Evolutionary conservation across 2,888 invertebrate species (phyloP).

Genomic region (Papilio protenor): DNA sequence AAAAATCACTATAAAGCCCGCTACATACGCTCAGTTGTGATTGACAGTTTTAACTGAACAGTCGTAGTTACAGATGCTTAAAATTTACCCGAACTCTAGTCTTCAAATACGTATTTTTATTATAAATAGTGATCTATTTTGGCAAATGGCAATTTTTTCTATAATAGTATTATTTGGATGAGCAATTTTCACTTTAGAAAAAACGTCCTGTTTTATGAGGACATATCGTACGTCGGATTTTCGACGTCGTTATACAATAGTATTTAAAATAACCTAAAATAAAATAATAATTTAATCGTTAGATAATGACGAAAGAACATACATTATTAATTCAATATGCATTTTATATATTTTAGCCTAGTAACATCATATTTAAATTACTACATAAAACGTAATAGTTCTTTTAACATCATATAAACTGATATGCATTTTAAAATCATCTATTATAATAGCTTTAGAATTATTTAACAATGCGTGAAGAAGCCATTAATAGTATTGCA

Average conservation of each 20-base stretch:
- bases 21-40: neutral
- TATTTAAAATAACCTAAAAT: too few relatives aligned
- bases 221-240: neutral
- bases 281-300: too few relatives aligned
- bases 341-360: constrained; percentile 1
- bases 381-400: neutral
- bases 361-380: constrained; percentile 4
- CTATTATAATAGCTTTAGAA: neutral
- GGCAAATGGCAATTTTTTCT: neutral
- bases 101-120: too few relatives aligned
- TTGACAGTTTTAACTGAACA: neutral
- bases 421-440: neutral
- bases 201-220: neutral
- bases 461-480: constrained; percentile 32
- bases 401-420: neutral
- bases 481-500: constrained; percentile 35
- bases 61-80: too few relatives aligned
- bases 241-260: neutral
- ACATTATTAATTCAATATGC: neutral
- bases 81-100: too few relatives aligned
- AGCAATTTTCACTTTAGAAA: neutral
- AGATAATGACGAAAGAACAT: neutral
- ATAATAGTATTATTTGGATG: neutral
- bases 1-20: neutral
- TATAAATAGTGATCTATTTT: neutral